Evolutionary conservation across 1,140 invertebrate genomes (phyloP), one percentile per base, ranked within the genome.

Genomic region (Colletes latitarsis): DNA sequence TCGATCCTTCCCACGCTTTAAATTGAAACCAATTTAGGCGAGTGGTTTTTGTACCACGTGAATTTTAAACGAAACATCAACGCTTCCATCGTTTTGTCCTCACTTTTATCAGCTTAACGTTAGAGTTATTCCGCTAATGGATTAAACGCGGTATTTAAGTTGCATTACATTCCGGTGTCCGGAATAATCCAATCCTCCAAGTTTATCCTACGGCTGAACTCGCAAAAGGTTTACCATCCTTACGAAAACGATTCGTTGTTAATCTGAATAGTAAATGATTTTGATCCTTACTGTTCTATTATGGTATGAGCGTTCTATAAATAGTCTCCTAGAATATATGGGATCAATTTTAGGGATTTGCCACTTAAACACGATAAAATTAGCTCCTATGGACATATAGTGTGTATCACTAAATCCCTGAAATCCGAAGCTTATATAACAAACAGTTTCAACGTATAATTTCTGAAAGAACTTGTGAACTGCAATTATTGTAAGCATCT

Each of bases 51-150:
- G 5, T 6, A 2, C 12, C n/a, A 12, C 41, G 1, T 30, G 10
- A 72, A 60, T 30, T 72, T 60, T 9, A 10, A 72, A 71, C 3
- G 55, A 15, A 63, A 75, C 49, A 39, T 55, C 39, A 66, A 57
- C 62, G 9, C 64, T 21, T 9, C 43, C 6, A 12, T 3, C 43
- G 14, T 0, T 14, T 19, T 17, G 21, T 19, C 43, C n/a, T 6
- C 12, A 12, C 21, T 53, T 74, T 41, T 41, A 46, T 66, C 62
- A 10, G 62, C 3, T 46, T 67, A 21, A 67, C 6, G 39, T 67
- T 75, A 17, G 39, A 75, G 14, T 21, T 53, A 19, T 41, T 41
- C 41, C 17, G 17, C 9, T 55, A 57, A 67, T 67, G 64, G 30
- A 57, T 70, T 70, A 57, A 70, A 41, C 67, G 67, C 3, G 14